A percentile compares a stretch with the other conserved stretches of the same genome.
These are phyloP conservation scores for Todus mexicanus DNA, from an alignment of 2,797 vertebrate genomes.

Conservation along the genomic window DNA sequence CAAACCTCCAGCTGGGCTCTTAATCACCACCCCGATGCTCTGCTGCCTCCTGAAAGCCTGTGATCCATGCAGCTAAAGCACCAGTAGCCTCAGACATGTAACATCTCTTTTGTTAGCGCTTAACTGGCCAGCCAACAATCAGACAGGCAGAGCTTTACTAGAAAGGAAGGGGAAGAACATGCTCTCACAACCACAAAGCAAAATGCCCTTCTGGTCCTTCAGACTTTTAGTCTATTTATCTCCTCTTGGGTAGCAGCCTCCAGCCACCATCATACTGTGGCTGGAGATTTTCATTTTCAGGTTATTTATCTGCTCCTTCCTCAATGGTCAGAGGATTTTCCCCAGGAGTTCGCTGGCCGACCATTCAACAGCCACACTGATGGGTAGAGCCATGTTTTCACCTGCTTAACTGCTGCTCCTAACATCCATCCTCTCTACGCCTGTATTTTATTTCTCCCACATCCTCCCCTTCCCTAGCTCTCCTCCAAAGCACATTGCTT, in stretches of 20 bases:
- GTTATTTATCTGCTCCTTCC: not conserved
- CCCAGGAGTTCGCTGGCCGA: not conserved
- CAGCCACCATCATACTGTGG: not conserved
- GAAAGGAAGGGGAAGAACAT: not conserved
- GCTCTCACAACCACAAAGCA: not conserved
- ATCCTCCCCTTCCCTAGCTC: not conserved
- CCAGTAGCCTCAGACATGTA: accelerated
- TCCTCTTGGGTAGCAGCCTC: not conserved
- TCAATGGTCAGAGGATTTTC: not conserved
- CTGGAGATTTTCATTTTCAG: not conserved
- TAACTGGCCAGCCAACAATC: not conserved
- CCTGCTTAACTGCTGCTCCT: not conserved
- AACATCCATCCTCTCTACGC: accelerated
- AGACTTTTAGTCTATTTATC: not conserved
- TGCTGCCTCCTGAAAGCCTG: not conserved
- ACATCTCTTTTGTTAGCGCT: not conserved
- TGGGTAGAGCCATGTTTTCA: not conserved
- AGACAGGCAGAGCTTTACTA: not conserved
- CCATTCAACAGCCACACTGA: not conserved
- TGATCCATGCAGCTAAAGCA: accelerated
- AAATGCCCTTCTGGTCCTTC: not conserved
- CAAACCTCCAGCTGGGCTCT: not conserved
- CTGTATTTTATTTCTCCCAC: not conserved
- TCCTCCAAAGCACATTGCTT: not conserved
- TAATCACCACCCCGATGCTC: accelerated